A percentile compares a stretch with the other conserved stretches of the same genome.
Evolutionary conservation across 2,113 vertebrate genomes (phyloP).

Genomic region (Corynorhinus townsendii): DNA sequence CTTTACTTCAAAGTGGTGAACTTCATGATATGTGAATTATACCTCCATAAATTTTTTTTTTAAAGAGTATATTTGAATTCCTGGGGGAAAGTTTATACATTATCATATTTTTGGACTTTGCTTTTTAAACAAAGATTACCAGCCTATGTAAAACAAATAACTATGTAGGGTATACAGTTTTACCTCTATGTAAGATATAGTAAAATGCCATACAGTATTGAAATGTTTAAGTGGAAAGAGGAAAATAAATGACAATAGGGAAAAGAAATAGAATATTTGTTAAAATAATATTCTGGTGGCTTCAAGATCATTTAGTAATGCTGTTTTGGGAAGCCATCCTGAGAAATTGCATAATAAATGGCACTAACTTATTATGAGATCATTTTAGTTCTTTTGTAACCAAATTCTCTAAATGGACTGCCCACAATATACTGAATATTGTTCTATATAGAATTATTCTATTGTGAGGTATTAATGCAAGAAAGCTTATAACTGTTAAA

Average conservation of each 20-base stretch:
- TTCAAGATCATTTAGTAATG: not conserved
- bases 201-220: not conserved
- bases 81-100: not conserved
- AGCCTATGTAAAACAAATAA: not conserved
- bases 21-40: not conserved
- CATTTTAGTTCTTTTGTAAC: conserved; percentile 5
- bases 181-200: not conserved
- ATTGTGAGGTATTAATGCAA: conserved; percentile 38
- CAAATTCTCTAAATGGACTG: conserved; percentile 31
- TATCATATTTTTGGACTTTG: not conserved
- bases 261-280: not conserved
- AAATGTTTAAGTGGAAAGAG: not conserved
- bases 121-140: not conserved
- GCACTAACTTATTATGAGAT: not conserved
- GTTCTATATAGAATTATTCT: conserved; percentile 13
- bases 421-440: not conserved
- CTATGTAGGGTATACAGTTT: not conserved
- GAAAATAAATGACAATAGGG: not conserved
- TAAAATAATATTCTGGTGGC: conserved; percentile 8
- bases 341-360: not conserved
- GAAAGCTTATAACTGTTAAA: conserved; percentile 51
- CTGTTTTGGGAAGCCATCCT: not conserved
- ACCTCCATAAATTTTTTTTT: not conserved
- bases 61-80: not conserved
- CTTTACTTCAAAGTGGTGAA: not conserved